phyloP scores from a whole-genome alignment of 2,888 invertebrate genomes.

The Lasioglossum pauxillum region DNA sequence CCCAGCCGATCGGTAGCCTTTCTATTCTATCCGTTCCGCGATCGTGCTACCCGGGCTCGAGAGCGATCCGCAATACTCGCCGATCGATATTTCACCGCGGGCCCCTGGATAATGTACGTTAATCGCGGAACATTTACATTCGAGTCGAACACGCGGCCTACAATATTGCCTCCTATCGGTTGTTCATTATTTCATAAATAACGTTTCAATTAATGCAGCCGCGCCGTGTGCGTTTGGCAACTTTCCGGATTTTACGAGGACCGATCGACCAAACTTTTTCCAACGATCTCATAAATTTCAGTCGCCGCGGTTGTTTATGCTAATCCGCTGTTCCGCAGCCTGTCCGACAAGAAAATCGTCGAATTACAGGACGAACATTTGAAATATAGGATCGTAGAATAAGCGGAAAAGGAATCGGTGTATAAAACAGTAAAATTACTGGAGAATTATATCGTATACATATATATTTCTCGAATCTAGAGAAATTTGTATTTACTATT shows the following conservation, averaged over 20 bases:
- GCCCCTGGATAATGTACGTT: conserved; percentile 38
- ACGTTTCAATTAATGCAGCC: conserved; percentile 48
- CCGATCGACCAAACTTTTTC: background rate
- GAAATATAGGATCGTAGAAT: background rate
- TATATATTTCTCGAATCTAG: no score
- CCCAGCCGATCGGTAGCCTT: conserved; percentile 30
- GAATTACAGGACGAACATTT: background rate
- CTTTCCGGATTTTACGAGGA: conserved; percentile 21
- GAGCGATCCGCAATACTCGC: conserved; percentile 9
- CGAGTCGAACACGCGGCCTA: conserved; percentile 26
- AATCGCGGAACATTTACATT: conserved; percentile 36
- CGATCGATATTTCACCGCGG: conserved; percentile 47
- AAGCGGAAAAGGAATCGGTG: background rate
- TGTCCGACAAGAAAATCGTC: background rate
- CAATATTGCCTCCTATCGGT: conserved; percentile 32
- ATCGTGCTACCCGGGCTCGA: background rate
- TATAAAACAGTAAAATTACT: background rate
- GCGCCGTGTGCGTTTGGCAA: background rate
- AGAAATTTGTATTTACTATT: background rate
- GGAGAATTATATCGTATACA: background rate
- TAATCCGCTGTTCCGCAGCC: background rate
- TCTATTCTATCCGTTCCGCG: conserved; percentile 41
- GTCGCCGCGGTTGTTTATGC: background rate
- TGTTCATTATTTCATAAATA: conserved; percentile 59
- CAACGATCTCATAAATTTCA: conserved; percentile 2